Evolutionary conservation across 2,113 vertebrate species (phyloP), one percentile per base, ranked within the genome.

Genomic region (Lanius collurio): DNA sequence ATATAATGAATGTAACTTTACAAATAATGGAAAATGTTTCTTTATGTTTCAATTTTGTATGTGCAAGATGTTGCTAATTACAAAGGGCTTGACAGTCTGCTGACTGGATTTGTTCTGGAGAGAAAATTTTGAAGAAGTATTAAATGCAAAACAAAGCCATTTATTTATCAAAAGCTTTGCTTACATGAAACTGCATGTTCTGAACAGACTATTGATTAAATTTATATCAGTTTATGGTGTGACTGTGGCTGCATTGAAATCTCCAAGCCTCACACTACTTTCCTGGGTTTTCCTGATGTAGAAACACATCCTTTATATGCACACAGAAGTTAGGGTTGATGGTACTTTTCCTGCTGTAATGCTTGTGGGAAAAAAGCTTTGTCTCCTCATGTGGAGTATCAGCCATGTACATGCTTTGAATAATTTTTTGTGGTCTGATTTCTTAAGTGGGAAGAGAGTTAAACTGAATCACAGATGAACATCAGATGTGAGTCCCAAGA

Each of bases 21-120:
- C 60, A 31, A 88, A 88, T 68, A 76, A 95, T 60, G 42, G 20
- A 81, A 81, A 70, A 70, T 44, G 11, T 86, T 92, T 75, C 69
- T 80, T 92, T 53, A 16, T 82, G 63, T 92, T 92, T 95, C 56
- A 59, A 8, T 89, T 39, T 31, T 49, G 74, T 97, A 57, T 70
- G 71, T 96, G 77, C 62, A 91, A 87, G 46, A 86, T 95, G 53
- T 87, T 96, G 73, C 30, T 94, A 82, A 96, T 90, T 94, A 80
- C 37, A 13, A 95, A 97, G 95, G 89, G 65, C 83, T 96, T 97
- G 90, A 93, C 83, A 75, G 84, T 89, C 96, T 95, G 91, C 89
- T 95, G 13, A 47, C 79, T 90, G 78, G 33, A 74, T 93, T 47
- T 74, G 56, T 87, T 94, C 82, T 91, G 65, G 78, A 86, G 82